Percentiles rank a stretch among this genome's conserved stretches.
Conservation (phyloP, 2,113 vertebrate species). For the Sterna hirundo region DNA sequence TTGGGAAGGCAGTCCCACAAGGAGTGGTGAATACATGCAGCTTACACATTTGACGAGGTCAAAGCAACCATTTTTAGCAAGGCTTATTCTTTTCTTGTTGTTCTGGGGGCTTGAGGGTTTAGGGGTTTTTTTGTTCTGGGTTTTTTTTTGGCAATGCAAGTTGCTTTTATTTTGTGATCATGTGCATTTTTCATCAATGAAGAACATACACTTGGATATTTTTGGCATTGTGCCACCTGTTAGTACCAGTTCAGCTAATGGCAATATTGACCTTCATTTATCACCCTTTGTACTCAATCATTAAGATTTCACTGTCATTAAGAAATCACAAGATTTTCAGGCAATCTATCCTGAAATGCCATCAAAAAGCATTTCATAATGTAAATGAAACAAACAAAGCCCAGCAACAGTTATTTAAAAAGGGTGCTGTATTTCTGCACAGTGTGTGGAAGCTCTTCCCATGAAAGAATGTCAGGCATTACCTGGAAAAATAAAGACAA, state of each 20-base stretch:
- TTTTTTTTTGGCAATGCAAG: background rate
- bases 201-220: background rate
- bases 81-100: background rate
- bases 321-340: too few species aligned
- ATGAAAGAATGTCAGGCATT: background rate
- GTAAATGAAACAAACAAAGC: background rate
- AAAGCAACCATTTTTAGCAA: background rate
- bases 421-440: background rate
- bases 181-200: background rate
- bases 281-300: background rate
- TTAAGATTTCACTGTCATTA: background rate
- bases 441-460: background rate
- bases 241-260: background rate
- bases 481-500: background rate
- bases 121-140: background rate
- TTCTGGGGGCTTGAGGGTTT: background rate
- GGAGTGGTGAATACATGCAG: background rate
- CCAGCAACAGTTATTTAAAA: background rate
- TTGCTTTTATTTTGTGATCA: background rate
- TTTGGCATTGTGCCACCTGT: background rate
- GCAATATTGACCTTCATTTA: background rate
- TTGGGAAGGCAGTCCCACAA: background rate
- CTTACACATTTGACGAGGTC: background rate
- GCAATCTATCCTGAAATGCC: background rate
- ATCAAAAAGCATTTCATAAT: background rate